Conservation (phyloP, 2,888 invertebrate species). For the Drosophila villosipedis region DNA sequence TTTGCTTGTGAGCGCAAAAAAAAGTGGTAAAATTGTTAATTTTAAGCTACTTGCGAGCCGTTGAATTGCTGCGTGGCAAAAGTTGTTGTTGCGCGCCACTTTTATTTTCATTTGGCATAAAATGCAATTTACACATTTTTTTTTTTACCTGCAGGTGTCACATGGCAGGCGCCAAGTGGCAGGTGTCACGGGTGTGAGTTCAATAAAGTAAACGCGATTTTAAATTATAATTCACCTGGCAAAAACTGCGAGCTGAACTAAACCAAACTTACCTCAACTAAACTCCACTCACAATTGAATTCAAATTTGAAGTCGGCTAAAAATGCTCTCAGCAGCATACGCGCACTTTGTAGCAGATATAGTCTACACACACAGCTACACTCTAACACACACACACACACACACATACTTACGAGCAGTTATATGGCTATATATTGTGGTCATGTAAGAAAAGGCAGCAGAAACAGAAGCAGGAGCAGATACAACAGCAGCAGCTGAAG, state of each 20-base stretch:
- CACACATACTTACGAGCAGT: constrained; percentile 28
- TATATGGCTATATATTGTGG: constrained; percentile 62
- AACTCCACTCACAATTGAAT: constrained; percentile 45
- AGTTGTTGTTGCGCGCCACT: constrained; percentile 40
- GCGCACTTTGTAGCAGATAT: constrained; percentile 49
- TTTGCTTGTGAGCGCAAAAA: constrained; percentile 64
- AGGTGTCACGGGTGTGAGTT: constrained; percentile 30
- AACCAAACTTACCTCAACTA: neutral
- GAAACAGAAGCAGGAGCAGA: constrained; percentile 17
- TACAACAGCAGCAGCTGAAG: constrained; percentile 32
- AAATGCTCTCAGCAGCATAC: constrained; percentile 20
- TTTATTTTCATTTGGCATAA: constrained; percentile 37
- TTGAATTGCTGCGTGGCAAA: constrained; percentile 45
- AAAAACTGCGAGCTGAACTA: constrained; percentile 1
- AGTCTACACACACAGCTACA: constrained; percentile 7
- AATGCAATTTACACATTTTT: constrained; percentile 47
- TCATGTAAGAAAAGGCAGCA: constrained; percentile 54
- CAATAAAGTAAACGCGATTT: constrained; percentile 31
- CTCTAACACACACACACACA: constrained; percentile 10
- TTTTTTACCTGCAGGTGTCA: constrained; percentile 6
- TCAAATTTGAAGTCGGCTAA: constrained; percentile 44
- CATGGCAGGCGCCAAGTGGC: constrained; percentile 9
- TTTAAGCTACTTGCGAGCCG: constrained; percentile 62
- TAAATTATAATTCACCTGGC: constrained; percentile 21
- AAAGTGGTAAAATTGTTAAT: constrained; percentile 76